These are phyloP conservation scores for Osmerus mordax DNA, from an alignment of 2,113 vertebrate species.

Conservation along the genomic window DNA sequence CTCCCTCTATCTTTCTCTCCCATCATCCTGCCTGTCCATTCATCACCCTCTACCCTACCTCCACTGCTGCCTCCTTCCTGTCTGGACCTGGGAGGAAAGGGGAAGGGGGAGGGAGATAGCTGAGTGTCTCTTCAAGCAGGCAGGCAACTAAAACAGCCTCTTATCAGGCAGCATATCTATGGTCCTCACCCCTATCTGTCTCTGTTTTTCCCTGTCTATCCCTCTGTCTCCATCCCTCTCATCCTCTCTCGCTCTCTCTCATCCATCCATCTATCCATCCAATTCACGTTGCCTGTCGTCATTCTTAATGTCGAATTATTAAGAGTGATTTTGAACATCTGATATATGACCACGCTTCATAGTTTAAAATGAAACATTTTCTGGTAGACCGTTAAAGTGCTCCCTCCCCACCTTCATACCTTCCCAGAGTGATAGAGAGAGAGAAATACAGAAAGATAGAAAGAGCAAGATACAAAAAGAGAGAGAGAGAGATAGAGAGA, in stretches of 20 bases:
- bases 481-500: too few relatives aligned
- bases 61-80: background rate
- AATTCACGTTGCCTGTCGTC: conserved; percentile 15
- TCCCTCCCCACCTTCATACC: background rate
- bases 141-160: background rate
- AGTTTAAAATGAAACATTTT: too few relatives aligned
- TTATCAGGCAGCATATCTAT: conserved; percentile 1
- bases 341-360: too few relatives aligned
- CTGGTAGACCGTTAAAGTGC: too few relatives aligned
- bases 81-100: background rate
- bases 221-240: background rate
- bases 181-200: conserved; percentile 2
- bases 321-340: too few relatives aligned
- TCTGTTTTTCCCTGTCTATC: conserved; percentile 6
- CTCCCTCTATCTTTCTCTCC: conserved; percentile 9
- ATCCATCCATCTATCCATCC: conserved; percentile 41
- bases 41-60: conserved; percentile 45
- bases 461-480: background rate
- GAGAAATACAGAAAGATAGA: background rate
- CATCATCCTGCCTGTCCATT: conserved; percentile 59
- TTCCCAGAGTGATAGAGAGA: conserved; percentile 17
- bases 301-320: conserved; percentile 42
- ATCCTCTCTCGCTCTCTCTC: background rate
- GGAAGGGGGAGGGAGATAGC: background rate
- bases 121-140: background rate